These are phyloP conservation scores for Tetranychus truncatus DNA, from an alignment of 2,888 invertebrate genomes.

Conservation along the genomic window DNA sequence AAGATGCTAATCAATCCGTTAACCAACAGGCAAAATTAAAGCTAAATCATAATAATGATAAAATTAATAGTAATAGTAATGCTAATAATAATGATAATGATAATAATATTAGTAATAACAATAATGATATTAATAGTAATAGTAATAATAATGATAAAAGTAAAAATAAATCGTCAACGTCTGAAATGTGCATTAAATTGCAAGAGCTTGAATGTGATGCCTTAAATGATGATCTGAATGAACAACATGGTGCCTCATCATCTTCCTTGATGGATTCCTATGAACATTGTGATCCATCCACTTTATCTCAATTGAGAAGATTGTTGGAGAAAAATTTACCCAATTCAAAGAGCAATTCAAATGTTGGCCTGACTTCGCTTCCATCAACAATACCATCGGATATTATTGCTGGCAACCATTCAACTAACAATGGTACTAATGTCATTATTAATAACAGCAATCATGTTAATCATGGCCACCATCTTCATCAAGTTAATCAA, in stretches of 20 bases:
- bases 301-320: constrained; percentile 53
- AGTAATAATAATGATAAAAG: background rate
- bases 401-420: background rate
- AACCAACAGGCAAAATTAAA: background rate
- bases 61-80: too few relatives aligned
- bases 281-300: constrained; percentile 11
- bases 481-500: background rate
- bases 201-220: constrained; percentile 10
- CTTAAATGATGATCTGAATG: constrained; percentile 2
- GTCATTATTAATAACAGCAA: too few relatives aligned
- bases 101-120: too few relatives aligned
- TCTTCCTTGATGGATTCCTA: constrained; percentile 2
- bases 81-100: too few relatives aligned
- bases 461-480: background rate
- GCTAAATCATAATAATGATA: background rate
- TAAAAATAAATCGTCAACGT: constrained; percentile 3
- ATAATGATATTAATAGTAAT: too few relatives aligned
- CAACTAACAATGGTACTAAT: too few relatives aligned
- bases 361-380: background rate
- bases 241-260: constrained; percentile 9
- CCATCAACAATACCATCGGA: background rate
- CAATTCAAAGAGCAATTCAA: constrained; percentile 11
- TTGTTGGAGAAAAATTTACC: constrained; percentile 48
- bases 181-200: constrained; percentile 7
- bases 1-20: background rate